phyloP scores from a whole-genome alignment of 1,140 invertebrate genomes.

The Thrips palmi region DNA sequence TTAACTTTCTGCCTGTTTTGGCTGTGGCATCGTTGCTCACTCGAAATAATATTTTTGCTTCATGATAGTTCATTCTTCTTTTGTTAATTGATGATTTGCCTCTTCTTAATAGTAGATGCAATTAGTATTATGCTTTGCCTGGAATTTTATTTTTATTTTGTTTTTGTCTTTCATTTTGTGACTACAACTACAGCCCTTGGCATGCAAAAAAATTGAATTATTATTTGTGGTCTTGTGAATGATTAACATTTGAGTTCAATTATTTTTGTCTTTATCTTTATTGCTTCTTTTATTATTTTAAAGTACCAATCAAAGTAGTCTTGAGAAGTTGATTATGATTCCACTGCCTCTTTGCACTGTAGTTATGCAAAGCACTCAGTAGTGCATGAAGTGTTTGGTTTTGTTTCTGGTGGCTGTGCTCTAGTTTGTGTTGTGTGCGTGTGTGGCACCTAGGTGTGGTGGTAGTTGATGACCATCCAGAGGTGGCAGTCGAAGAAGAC shows the following conservation, averaged over 20 bases:
- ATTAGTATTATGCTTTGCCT: not conserved
- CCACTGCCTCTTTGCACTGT: too few species aligned
- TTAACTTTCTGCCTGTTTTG: conserved; percentile 15
- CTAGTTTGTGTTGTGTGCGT: conserved; percentile 11
- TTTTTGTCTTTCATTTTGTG: conserved; percentile 12
- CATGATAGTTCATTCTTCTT: conserved; percentile 6
- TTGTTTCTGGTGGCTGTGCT: conserved; percentile 2
- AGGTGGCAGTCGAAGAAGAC: conserved; percentile 22
- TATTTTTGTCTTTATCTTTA: too few species aligned
- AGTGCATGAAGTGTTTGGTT: conserved; percentile 12
- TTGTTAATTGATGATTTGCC: not conserved
- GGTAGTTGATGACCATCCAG: conserved; percentile 32
- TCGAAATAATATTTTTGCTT: conserved; percentile 1
- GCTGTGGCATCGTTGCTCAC: not conserved
- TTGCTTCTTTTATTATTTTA: too few species aligned
- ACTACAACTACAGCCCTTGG: too few species aligned
- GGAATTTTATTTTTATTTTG: conserved; percentile 6
- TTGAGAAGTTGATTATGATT: too few species aligned
- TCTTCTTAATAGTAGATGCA: too few species aligned
- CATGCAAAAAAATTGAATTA: not conserved
- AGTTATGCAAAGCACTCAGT: too few species aligned
- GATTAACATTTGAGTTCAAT: too few species aligned
- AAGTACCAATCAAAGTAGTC: too few species aligned
- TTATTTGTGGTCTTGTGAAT: not conserved
- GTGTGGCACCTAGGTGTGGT: conserved; percentile 32